phyloP scores from a whole-genome alignment of 2,888 invertebrate genomes.

The Resseliella maxima region DNA sequence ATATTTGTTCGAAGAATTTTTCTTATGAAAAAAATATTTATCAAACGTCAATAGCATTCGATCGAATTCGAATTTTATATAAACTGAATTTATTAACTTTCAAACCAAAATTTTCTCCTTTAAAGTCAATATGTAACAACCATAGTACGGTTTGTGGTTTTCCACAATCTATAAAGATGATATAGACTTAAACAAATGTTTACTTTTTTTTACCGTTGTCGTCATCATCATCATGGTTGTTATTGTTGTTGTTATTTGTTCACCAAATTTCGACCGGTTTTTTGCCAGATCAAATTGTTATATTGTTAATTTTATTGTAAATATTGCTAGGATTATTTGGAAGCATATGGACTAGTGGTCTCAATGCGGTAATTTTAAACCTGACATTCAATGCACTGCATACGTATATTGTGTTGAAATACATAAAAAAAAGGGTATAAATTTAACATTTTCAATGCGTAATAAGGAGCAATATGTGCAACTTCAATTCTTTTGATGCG shows the following conservation, averaged over 20 bases:
- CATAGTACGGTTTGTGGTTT: neutral
- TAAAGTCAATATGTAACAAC: neutral
- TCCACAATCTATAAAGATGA: neutral
- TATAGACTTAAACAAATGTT: neutral
- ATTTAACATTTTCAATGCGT: slow-evolving; percentile 12
- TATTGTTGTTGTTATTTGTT: too few relatives aligned
- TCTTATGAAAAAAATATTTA: too few relatives aligned
- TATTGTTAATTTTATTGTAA: slow-evolving; percentile 61
- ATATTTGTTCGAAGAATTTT: too few relatives aligned
- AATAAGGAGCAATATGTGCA: slow-evolving; percentile 32
- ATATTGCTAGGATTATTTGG: slow-evolving; percentile 60
- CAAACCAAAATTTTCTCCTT: neutral
- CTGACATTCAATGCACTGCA: slow-evolving; percentile 32
- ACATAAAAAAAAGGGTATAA: slow-evolving; percentile 6
- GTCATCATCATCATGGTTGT: too few relatives aligned
- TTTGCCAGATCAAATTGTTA: neutral
- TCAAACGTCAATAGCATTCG: too few relatives aligned
- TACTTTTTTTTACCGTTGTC: neutral
- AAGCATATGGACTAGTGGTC: slow-evolving; percentile 62
- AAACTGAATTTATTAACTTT: too few relatives aligned
- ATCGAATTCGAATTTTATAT: too few relatives aligned
- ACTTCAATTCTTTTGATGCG: neutral
- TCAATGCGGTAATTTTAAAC: slow-evolving; percentile 58
- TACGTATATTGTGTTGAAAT: neutral
- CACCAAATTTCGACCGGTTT: neutral